phyloP scores from a whole-genome alignment of 1,140 invertebrate genomes.

The Tetragnatha versicolor region DNA sequence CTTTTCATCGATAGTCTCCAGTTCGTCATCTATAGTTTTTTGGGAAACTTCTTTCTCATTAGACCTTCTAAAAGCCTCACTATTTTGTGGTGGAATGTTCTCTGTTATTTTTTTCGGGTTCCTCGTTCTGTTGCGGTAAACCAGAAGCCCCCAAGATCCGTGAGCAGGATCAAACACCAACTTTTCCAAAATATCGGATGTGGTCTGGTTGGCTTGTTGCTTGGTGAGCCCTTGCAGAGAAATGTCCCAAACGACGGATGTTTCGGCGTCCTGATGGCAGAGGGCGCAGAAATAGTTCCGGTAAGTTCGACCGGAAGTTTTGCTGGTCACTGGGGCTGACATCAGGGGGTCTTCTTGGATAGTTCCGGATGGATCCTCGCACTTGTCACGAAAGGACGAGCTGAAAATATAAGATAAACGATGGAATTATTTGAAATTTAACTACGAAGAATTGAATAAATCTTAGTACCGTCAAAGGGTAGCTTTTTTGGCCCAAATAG shows the following conservation, averaged over 20 bases:
- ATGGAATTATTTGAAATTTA: no score
- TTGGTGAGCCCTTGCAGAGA: background rate
- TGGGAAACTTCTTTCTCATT: no score
- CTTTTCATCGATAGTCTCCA: no score
- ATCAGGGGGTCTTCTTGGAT: conserved; percentile 62
- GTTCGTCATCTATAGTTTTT: no score
- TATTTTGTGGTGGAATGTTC: no score
- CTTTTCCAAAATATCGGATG: background rate
- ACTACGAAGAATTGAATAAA: no score
- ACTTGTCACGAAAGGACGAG: no score
- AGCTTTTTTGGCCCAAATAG: no score
- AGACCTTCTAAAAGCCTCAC: no score
- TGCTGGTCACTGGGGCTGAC: conserved; percentile 65
- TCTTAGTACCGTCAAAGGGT: no score
- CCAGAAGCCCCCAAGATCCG: background rate
- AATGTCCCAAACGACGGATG: background rate
- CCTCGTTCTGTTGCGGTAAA: no score
- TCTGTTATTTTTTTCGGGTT: background rate
- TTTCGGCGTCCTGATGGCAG: conserved; percentile 65
- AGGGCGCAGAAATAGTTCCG: conserved; percentile 69
- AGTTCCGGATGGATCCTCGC: background rate
- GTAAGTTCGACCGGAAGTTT: conserved; percentile 65
- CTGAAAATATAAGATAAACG: no score
- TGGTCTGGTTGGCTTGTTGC: background rate
- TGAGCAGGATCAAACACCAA: background rate